A percentile compares a stretch with the other conserved stretches of the same genome.
Evolutionary conservation across 2,113 vertebrate genomes (phyloP).

Genomic region (Hepsetus odoe): DNA sequence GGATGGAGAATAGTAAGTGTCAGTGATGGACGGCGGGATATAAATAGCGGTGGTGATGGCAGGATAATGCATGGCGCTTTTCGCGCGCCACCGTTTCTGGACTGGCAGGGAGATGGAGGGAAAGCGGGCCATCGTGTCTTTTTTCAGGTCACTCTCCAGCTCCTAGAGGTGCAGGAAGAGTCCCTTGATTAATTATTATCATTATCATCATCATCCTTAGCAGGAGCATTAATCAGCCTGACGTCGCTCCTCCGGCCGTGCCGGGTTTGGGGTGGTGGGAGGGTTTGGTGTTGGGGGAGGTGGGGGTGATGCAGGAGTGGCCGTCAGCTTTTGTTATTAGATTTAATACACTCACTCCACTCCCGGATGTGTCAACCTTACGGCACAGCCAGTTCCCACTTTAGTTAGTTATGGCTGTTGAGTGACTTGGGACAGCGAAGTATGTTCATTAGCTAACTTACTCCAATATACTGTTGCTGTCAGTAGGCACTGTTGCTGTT

Average conservation of each 20-base stretch:
- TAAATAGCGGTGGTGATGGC: constrained; percentile 82
- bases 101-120: constrained; percentile 67
- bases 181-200: constrained; percentile 80
- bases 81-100: constrained; percentile 71
- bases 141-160: constrained; percentile 75
- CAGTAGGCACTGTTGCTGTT: neutral
- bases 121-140: constrained; percentile 60
- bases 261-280: constrained; percentile 37
- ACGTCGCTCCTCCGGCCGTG: constrained; percentile 63
- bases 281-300: constrained; percentile 2
- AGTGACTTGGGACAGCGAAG: neutral
- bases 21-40: constrained; percentile 83
- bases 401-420: constrained; percentile 36
- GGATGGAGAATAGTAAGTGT: constrained; percentile 76
- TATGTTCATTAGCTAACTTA: constrained; percentile 5
- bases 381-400: neutral
- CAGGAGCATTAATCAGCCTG: constrained; percentile 71
- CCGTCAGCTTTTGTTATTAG: constrained; percentile 51
- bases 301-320: constrained; percentile 33
- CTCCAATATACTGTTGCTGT: neutral
- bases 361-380: constrained; percentile 32
- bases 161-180: constrained; percentile 74
- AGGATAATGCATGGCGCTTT: constrained; percentile 82
- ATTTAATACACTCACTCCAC: constrained; percentile 31
- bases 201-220: constrained; percentile 77